phyloP scores from a whole-genome alignment of 1,140 invertebrate genomes.

The Nilaparvata lugens region DNA sequence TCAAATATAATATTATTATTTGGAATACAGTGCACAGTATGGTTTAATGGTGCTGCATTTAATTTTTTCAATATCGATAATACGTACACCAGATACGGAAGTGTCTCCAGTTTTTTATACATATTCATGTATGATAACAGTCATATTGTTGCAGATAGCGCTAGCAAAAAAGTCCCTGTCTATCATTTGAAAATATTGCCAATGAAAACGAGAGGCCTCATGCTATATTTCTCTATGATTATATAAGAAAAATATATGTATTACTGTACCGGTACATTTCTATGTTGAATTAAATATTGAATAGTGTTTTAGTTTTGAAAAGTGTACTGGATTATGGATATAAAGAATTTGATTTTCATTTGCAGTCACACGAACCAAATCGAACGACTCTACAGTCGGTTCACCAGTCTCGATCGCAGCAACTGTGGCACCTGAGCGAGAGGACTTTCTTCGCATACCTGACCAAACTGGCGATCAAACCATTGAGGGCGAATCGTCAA shows the following conservation, averaged over 20 bases:
- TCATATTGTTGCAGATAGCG: no score
- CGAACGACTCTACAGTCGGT: constrained; percentile 91
- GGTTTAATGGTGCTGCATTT: no score
- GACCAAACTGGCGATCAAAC: constrained; percentile 92
- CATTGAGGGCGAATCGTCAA: constrained; percentile 95
- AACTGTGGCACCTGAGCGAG: constrained; percentile 91
- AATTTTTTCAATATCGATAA: no score
- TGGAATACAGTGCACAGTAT: no score
- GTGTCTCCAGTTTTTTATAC: no score
- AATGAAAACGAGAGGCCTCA: not conserved
- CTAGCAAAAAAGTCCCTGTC: no score
- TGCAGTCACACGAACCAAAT: constrained; percentile 96
- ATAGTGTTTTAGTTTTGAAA: no score
- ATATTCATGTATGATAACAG: no score
- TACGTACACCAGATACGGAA: no score
- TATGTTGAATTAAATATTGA: not conserved
- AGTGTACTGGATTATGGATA: not conserved
- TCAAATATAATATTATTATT: no score
- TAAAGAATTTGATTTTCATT: constrained; percentile 28
- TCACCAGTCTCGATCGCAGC: constrained; percentile 91
- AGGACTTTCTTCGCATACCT: constrained; percentile 95
- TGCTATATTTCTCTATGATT: not conserved
- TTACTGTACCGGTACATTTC: not conserved
- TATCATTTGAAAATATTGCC: not conserved
- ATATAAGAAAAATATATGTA: not conserved